These are phyloP conservation scores for Smittia sp. DNA, from an alignment of 2,888 invertebrate species.

Conservation along the genomic window DNA sequence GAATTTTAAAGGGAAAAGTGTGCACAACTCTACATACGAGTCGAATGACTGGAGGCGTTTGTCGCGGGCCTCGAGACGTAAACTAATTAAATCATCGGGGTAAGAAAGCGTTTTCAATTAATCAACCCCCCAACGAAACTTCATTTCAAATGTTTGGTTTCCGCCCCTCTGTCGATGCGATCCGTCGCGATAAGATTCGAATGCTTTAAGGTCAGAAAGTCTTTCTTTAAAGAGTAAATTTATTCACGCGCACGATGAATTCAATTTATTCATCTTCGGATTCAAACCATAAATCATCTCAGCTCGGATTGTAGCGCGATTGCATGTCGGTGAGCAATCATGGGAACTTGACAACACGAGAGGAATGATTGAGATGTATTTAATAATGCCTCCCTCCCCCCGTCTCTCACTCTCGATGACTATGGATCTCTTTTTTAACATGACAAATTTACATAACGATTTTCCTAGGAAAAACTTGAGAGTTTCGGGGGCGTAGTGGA, in stretches of 20 bases:
- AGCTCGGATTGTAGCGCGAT: not conserved
- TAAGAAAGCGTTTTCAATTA: not conserved
- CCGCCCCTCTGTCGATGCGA: not conserved
- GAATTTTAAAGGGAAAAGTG: constrained; percentile 8
- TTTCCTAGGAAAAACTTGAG: not conserved
- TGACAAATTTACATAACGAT: constrained; percentile 25
- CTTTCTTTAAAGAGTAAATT: not conserved
- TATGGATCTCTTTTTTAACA: constrained; percentile 22
- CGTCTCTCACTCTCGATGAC: not conserved
- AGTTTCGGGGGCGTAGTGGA: constrained; percentile 14
- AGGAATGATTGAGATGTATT: constrained; percentile 31
- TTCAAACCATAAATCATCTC: constrained; percentile 7
- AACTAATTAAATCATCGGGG: constrained; percentile 15
- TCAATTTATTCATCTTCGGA: constrained; percentile 2
- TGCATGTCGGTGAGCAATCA: constrained; percentile 3
- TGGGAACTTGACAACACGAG: constrained; percentile 21
- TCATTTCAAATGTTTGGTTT: not conserved
- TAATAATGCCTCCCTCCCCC: constrained; percentile 9
- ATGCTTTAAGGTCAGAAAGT: not conserved
- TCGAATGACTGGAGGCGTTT: not conserved
- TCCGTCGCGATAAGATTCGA: not conserved
- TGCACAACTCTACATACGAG: not conserved
- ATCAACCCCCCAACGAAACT: not conserved
- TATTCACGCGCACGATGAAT: constrained; percentile 7
- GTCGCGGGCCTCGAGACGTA: not conserved